phyloP scores from a whole-genome alignment of 2,113 vertebrate genomes.

The Tor tambroides region DNA sequence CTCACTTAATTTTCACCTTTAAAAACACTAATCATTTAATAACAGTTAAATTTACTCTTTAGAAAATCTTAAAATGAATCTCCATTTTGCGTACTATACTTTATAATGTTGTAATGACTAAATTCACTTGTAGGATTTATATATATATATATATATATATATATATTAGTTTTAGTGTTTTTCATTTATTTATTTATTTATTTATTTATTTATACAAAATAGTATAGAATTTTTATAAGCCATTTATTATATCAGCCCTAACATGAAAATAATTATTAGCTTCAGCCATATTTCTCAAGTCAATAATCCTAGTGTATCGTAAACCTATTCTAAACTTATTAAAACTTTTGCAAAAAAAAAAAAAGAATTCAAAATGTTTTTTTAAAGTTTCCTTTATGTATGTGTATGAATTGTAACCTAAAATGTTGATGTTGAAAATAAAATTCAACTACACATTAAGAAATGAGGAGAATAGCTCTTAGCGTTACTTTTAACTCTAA shows the following conservation, averaged over 20 bases:
- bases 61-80: neutral
- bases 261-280: neutral
- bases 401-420: neutral
- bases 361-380: no score
- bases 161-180: neutral
- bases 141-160: neutral
- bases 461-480: neutral
- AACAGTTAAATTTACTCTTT: neutral
- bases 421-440: neutral
- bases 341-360: neutral
- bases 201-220: no score
- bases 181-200: no score
- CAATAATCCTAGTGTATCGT: no score
- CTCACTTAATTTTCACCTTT: neutral
- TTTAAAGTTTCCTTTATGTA: neutral
- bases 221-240: no score
- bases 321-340: neutral
- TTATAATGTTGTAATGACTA: no score
- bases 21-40: neutral
- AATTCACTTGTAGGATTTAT: neutral
- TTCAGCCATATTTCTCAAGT: neutral
- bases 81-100: neutral
- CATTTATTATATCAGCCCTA: neutral
- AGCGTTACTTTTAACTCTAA: constrained; percentile 16
- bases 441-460: neutral